Evolutionary conservation across 2,797 vertebrate species (phyloP), one percentile per base, ranked within the genome.

Genomic region (Urophycis tenuis): DNA sequence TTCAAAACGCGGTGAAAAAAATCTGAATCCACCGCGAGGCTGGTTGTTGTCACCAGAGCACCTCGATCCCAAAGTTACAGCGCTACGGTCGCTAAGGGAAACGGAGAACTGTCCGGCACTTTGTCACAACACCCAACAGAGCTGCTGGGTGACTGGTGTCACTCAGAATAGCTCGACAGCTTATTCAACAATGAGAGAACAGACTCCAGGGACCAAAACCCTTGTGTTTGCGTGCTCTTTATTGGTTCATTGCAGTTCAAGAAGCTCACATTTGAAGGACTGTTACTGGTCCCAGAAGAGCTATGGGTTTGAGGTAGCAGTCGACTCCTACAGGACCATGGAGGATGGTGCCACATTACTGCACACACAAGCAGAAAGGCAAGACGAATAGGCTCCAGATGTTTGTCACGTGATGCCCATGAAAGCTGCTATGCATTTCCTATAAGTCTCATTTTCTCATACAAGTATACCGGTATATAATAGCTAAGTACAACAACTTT

Each of bases 341-440:
- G 8, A 60, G 53, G 53, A 25, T 60, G 53, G 60, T 67, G 60
- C 60, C 60, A 67, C 60, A 67, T 67, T 67, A 67, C 60, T 67
- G 60, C 60, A 67, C 5, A 67, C 60, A 29, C 8, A 25, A 3
- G 60, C 25, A 29, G 4, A 29, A 29, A 25, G 60, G 60, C 60
- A 67, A 67, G 60, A 67, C 60, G 0, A 67, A 67, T 67, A 9
- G 3, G 60, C 60, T 67, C 60, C 60, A 67, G 60, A 67, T 67
- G 60, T 25, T 25, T 11, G 25, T 67, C n/a, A 67, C 53, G 53
- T 60, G 53, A 60, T 17, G 5, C 19, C 53, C 53, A n/a, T 2
- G 22, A 60, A 60, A 60, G 10, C 60, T 4, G 25, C 9, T 67
- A 29, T 67, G 60, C 60, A 29, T 29, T 67, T 29, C 60, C 29